Conservation (phyloP, 2,888 invertebrate species). For the Rhodophaea formosa region DNA sequence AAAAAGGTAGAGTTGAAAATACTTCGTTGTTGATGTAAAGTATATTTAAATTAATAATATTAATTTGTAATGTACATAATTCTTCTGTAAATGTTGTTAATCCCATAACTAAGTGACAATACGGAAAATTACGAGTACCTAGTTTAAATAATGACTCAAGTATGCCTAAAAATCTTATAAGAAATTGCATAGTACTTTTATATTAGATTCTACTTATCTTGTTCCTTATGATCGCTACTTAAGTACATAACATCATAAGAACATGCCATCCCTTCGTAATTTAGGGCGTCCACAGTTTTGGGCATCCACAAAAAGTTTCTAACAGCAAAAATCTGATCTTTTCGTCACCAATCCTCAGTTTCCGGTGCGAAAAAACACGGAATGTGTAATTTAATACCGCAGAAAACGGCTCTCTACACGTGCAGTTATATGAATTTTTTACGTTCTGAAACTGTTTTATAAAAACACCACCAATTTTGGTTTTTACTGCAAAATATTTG, state of each 20-base stretch:
- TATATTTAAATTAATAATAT: no score
- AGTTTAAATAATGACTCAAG: no score
- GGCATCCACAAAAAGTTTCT: slow-evolving; percentile 15
- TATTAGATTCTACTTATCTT: no score
- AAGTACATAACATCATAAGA: background rate
- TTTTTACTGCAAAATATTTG: slow-evolving; percentile 46
- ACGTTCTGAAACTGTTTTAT: slow-evolving; percentile 52
- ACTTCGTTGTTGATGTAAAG: no score
- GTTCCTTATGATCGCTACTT: background rate
- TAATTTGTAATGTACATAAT: no score
- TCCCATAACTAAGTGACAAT: no score
- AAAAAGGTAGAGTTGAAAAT: no score
- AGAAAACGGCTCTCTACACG: slow-evolving; percentile 69
- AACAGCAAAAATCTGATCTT: slow-evolving; percentile 51
- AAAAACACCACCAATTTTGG: slow-evolving; percentile 37
- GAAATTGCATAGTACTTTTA: no score
- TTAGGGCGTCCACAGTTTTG: background rate
- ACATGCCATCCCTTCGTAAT: background rate
- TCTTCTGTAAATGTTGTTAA: no score
- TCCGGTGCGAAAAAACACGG: slow-evolving; percentile 67
- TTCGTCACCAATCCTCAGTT: slow-evolving; percentile 61
- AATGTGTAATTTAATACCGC: slow-evolving; percentile 73
- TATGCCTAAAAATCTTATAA: no score
- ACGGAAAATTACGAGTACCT: no score
- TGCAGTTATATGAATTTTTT: slow-evolving; percentile 58